These are phyloP conservation scores for Oreortyx pictus DNA, from an alignment of 2,797 vertebrate species.

Conservation along the genomic window DNA sequence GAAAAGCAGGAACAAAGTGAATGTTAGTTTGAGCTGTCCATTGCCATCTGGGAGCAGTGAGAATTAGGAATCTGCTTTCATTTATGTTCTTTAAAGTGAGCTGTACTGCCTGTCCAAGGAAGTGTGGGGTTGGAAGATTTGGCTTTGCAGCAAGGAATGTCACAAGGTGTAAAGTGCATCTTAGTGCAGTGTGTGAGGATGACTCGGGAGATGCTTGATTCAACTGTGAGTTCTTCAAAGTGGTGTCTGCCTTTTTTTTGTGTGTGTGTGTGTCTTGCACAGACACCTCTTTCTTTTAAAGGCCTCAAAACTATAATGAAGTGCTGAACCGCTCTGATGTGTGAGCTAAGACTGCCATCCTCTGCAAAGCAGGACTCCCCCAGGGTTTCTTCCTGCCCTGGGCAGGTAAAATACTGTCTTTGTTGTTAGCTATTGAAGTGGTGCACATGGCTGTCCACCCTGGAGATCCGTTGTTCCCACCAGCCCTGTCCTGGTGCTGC, in stretches of 20 bases:
- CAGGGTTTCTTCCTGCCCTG: background rate
- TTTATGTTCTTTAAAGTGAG: background rate
- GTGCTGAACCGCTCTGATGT: background rate
- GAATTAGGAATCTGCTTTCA: background rate
- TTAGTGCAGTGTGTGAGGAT: background rate
- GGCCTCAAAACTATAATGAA: background rate
- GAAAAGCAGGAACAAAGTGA: background rate
- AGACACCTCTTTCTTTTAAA: background rate
- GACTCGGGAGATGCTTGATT: slow-evolving; percentile 29
- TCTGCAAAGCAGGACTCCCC: background rate
- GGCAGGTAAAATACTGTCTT: background rate
- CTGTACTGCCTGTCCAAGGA: background rate
- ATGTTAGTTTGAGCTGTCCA: background rate
- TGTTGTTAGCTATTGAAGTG: background rate
- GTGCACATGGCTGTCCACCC: background rate
- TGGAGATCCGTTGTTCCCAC: background rate
- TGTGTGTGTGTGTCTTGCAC: background rate
- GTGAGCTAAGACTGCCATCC: background rate
- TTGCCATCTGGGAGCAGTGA: background rate
- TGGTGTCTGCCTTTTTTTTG: background rate
- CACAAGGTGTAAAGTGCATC: background rate
- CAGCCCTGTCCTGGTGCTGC: background rate
- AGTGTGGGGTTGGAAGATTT: background rate
- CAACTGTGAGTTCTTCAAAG: slow-evolving; percentile 27
- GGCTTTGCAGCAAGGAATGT: slow-evolving; percentile 12